Percentiles rank a stretch among this genome's conserved stretches.
Evolutionary conservation across 1,140 invertebrate genomes (phyloP).

Genomic region (Eupristina koningsbergeri): DNA sequence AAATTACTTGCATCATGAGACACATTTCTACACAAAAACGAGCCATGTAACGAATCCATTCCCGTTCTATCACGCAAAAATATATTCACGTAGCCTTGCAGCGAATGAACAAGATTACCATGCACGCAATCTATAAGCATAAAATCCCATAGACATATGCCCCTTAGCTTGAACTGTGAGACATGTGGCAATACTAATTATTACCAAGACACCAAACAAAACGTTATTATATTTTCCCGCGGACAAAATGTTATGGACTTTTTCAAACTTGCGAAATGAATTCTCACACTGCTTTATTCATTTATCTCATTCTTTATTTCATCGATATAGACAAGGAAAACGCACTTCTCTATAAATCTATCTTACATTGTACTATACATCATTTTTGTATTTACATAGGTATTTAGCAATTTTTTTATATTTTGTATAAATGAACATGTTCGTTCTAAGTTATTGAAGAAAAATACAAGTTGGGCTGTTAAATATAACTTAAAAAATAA

Average conservation of each 20-base stretch:
- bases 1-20: background rate
- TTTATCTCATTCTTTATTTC: constrained; percentile 65
- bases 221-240: constrained; percentile 60
- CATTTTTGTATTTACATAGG: constrained; percentile 65
- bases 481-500: background rate
- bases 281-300: constrained; percentile 68
- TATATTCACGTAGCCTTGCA: background rate
- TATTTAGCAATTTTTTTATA: constrained; percentile 38
- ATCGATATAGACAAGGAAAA: constrained; percentile 36
- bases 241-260: constrained; percentile 46
- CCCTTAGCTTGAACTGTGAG: constrained; percentile 44
- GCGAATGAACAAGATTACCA: constrained; percentile 57
- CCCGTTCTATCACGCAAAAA: background rate
- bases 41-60: background rate
- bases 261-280: constrained; percentile 69
- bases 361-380: constrained; percentile 65
- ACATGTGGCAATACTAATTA: constrained; percentile 67
- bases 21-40: constrained; percentile 21
- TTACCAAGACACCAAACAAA: constrained; percentile 53
- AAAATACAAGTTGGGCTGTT: background rate
- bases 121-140: constrained; percentile 57
- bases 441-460: background rate
- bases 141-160: constrained; percentile 65
- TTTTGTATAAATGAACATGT: constrained; percentile 26
- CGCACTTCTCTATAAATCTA: constrained; percentile 52